A percentile compares a stretch with the other conserved stretches of the same genome.
Conservation (phyloP, 2,113 vertebrate species). For the Perca schrenkii region DNA sequence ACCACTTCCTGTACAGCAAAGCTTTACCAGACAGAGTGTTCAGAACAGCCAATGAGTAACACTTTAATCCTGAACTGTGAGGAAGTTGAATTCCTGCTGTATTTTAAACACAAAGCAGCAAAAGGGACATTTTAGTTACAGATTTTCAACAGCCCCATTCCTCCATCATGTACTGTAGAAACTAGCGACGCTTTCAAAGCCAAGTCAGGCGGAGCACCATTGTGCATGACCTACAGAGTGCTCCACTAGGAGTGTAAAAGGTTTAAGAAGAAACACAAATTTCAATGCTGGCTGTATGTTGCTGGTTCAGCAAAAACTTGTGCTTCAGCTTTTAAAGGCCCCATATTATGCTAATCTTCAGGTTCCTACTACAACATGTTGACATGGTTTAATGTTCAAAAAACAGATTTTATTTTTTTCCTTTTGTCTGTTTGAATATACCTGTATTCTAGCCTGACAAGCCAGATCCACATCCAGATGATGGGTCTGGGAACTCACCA, state of each 20-base stretch:
- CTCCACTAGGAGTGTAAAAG: no score
- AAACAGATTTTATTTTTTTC: no score
- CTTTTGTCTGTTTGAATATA: no score
- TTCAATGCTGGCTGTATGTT: background rate
- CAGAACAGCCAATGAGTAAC: conserved; percentile 18
- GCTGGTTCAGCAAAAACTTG: background rate
- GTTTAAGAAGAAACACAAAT: background rate
- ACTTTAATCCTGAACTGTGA: background rate
- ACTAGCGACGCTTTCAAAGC: background rate
- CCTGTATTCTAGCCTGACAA: no score
- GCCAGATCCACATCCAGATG: no score
- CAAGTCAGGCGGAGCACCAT: background rate
- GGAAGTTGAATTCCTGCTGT: conserved; percentile 16
- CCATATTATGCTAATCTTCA: no score
- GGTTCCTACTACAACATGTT: no score
- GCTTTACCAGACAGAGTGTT: background rate
- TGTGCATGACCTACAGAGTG: background rate
- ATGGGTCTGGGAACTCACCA: no score
- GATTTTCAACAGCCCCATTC: background rate
- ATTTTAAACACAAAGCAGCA: conserved; percentile 32
- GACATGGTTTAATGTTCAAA: no score
- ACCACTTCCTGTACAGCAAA: conserved; percentile 4
- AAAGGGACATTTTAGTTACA: background rate
- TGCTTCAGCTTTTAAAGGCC: background rate
- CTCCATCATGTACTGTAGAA: background rate